These are phyloP conservation scores for Lepidochrysops patricia DNA, from an alignment of 2,888 invertebrate species.

Conservation along the genomic window DNA sequence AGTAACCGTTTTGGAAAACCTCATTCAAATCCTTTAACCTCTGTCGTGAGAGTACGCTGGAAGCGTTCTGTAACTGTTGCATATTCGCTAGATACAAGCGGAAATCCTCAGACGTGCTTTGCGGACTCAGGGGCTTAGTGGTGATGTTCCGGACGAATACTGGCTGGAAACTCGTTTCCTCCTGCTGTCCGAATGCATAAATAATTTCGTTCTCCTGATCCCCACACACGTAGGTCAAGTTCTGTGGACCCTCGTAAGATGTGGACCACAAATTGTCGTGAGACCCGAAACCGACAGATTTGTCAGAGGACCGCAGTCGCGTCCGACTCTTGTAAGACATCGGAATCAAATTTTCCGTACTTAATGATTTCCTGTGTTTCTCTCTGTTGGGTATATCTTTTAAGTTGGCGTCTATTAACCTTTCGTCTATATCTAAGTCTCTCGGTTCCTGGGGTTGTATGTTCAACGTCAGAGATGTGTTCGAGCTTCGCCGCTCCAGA, in stretches of 20 bases:
- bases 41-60: constrained; percentile 76
- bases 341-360: constrained; percentile 75
- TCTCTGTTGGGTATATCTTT: constrained; percentile 53
- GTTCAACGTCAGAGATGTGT: constrained; percentile 84
- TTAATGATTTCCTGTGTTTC: constrained; percentile 72
- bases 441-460: constrained; percentile 61
- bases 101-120: constrained; percentile 80
- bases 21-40: constrained; percentile 75
- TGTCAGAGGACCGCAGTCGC: constrained; percentile 43
- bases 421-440: constrained; percentile 63
- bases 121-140: constrained; percentile 78
- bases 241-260: constrained; percentile 56
- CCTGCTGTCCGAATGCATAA: constrained; percentile 61
- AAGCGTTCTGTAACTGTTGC: constrained; percentile 81
- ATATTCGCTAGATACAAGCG: constrained; percentile 81
- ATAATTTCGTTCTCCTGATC: constrained; percentile 70
- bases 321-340: constrained; percentile 63
- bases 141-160: constrained; percentile 72
- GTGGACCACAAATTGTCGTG: constrained; percentile 69
- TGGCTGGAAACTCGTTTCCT: constrained; percentile 46
- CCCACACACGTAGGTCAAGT: constrained; percentile 59
- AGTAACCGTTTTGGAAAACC: constrained; percentile 74
- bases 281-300: constrained; percentile 54
- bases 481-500: constrained; percentile 85
- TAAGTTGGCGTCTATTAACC: constrained; percentile 45